phyloP scores from a whole-genome alignment of 2,888 invertebrate genomes.

The Noctuana brunneofusca region DNA sequence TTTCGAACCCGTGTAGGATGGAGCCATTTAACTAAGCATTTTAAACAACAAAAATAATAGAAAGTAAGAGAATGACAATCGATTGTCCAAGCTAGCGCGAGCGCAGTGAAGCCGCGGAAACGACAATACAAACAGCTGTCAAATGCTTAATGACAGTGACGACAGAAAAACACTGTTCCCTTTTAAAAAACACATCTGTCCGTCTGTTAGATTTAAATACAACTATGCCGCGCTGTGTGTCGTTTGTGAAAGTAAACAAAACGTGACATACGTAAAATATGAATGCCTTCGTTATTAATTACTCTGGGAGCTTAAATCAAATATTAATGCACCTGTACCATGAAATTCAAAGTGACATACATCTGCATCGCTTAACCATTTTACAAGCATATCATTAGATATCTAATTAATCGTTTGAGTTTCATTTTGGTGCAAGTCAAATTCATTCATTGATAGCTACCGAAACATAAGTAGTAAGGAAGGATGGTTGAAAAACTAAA shows the following conservation, averaged over 20 bases:
- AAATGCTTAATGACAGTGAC: conserved; percentile 34
- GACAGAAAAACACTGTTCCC: conserved; percentile 25
- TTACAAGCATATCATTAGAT: conserved; percentile 21
- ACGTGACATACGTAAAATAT: conserved; percentile 18
- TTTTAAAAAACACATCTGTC: conserved; percentile 28
- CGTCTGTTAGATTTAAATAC: conserved; percentile 20
- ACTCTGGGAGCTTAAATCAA: conserved; percentile 5
- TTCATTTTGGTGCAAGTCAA: background rate
- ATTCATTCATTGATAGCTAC: background rate
- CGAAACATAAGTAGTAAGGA: background rate
- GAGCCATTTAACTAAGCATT: too few relatives aligned
- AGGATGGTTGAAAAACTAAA: background rate
- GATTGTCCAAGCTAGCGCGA: background rate
- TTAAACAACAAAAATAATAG: too few relatives aligned
- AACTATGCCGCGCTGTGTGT: conserved; percentile 1
- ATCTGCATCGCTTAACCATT: conserved; percentile 19
- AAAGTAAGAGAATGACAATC: too few relatives aligned
- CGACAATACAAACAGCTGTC: conserved; percentile 34
- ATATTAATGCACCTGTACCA: conserved; percentile 9
- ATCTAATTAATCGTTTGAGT: conserved; percentile 14
- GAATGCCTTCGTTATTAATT: conserved; percentile 4
- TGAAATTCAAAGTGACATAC: conserved; percentile 25
- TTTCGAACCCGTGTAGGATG: too few relatives aligned
- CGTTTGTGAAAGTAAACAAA: conserved; percentile 25
- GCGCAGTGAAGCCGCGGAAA: conserved; percentile 16